Evolutionary conservation across 37 sponge, comb jelly and placozoan species (phyloP), one percentile per base, ranked within the genome.

Genomic region (Hexactinellida sp.): DNA sequence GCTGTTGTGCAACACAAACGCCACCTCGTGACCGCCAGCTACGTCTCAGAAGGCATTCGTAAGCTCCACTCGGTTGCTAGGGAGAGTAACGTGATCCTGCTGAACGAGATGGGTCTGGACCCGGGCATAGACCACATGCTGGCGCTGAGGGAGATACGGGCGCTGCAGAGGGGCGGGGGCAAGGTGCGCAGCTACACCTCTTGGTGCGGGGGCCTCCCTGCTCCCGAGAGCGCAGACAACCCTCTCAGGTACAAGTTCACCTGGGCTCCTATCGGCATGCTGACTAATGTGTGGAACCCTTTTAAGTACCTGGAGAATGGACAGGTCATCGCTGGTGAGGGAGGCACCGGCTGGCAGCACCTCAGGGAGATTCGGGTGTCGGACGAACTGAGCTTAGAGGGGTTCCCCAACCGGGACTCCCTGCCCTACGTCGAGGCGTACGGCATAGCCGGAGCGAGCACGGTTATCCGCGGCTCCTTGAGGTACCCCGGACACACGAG

Each of bases 111-210:
- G 24, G 99, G 99, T 0, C 86, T 98, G 36, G 99, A 98, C 52
- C 99, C 99, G 52, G 99, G 99, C 39, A 92, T 98, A 10, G 99
- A 98, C 71, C 99, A 98, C 90, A 89, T 98, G 93, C 88, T 95
- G 87, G 96, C 99, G 35, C 88, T 94, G 89, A 55, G 91, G 88
- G 93, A 93, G 41, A 87, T 98, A 85, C 93, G 93, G 36, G 89
- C 95, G 1, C 91, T 90, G 36, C 90, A 91, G 28, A 52, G 83
- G 30, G 88, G 89, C 32, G 91, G 92, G 32, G 99, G 99, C 82
- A 91, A 92, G 89, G 93, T 98, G 5, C n/a, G 34, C 1, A 36
- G 86, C 0, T 84, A 85, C 52, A 85, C 88, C 85, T 95, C 93
- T 0, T 93, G 91, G 90, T 93, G 93, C 86, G 93, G 93, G 13